phyloP scores from a whole-genome alignment of 2,888 invertebrate genomes.

The Stegana nigrithorax region DNA sequence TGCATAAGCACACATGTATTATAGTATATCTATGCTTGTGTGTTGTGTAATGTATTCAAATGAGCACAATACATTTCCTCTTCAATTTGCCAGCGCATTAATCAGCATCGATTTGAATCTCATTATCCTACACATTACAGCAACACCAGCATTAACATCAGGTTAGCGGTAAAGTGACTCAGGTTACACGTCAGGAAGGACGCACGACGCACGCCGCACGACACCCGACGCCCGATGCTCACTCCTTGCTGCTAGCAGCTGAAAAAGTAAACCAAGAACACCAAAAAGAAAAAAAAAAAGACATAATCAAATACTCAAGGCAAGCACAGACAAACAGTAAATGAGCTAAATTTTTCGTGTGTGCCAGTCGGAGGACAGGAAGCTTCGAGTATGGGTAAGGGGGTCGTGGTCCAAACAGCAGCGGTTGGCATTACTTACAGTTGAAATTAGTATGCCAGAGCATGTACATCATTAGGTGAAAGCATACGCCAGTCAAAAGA shows the following conservation, averaged over 20 bases:
- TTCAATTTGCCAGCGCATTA: slow-evolving; percentile 56
- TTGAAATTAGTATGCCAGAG: slow-evolving; percentile 53
- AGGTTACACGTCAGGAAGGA: too few species aligned
- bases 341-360: too few species aligned
- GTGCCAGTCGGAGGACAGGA: too few species aligned
- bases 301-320: too few species aligned
- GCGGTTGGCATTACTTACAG: slow-evolving; percentile 23
- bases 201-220: too few species aligned
- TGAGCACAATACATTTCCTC: slow-evolving; percentile 27
- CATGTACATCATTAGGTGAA: slow-evolving; percentile 55
- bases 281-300: too few species aligned
- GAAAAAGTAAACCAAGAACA: neutral
- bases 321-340: too few species aligned
- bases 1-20: neutral
- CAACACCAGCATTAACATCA: too few species aligned
- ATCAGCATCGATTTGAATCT: slow-evolving; percentile 58
- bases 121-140: too few species aligned
- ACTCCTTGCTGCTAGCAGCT: neutral
- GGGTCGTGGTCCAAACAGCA: too few species aligned
- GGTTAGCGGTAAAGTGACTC: slow-evolving; percentile 7
- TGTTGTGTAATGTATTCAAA: neutral
- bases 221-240: neutral
- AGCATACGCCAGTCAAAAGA: slow-evolving; percentile 29
- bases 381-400: too few species aligned
- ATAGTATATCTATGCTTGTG: neutral